Evolutionary conservation across 2,888 invertebrate species (phyloP).

Genomic region (Machimus rusticus): DNA sequence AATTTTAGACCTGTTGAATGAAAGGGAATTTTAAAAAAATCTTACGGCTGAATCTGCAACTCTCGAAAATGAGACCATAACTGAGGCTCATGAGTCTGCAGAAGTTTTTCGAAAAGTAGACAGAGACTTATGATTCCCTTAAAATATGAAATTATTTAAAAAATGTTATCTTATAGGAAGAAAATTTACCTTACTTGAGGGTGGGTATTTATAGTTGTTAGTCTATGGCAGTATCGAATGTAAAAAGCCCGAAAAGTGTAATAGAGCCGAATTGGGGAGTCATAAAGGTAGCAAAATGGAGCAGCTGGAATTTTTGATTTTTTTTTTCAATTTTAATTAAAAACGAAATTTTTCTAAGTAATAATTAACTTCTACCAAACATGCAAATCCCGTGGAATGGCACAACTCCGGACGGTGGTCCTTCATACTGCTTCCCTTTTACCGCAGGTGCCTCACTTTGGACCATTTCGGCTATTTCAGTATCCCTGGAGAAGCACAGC

Average conservation of each 20-base stretch:
- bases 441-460: constrained; percentile 64
- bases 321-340: constrained; percentile 16
- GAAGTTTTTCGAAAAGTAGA: constrained; percentile 84
- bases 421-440: constrained; percentile 61
- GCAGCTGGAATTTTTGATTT: constrained; percentile 72
- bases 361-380: constrained; percentile 74
- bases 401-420: constrained; percentile 91
- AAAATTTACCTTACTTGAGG: constrained; percentile 69
- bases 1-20: constrained; percentile 30
- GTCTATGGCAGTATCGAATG: constrained; percentile 86
- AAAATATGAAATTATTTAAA: not conserved
- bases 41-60: constrained; percentile 89
- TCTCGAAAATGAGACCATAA: constrained; percentile 91
- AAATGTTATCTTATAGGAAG: not conserved
- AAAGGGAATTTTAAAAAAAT: not conserved
- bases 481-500: constrained; percentile 91
- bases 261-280: constrained; percentile 86
- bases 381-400: constrained; percentile 97
- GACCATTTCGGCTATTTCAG: constrained; percentile 77
- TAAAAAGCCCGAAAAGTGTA: constrained; percentile 92
- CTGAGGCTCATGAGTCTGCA: constrained; percentile 89
- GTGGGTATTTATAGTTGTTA: constrained; percentile 92
- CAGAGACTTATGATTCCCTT: constrained; percentile 88
- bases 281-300: constrained; percentile 92
- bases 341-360: not conserved